Evolutionary conservation across 2,888 invertebrate genomes (phyloP).

Genomic region (Nemotelus nigrinus): DNA sequence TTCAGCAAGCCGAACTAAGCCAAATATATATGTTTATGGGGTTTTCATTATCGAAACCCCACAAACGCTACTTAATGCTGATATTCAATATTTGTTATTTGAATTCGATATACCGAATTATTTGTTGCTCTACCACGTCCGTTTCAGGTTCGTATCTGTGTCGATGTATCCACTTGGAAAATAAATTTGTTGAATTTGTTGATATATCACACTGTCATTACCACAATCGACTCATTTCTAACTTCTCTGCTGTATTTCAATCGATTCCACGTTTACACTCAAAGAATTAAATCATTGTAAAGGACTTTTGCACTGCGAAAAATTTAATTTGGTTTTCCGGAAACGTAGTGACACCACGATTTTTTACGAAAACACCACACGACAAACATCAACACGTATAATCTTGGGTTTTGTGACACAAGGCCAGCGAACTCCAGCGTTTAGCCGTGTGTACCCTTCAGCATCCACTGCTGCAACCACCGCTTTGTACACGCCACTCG

Average conservation of each 20-base stretch:
- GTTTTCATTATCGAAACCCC: neutral
- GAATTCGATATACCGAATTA: slow-evolving; percentile 23
- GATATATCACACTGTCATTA: slow-evolving; percentile 30
- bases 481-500: neutral
- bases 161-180: slow-evolving; percentile 33
- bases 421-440: neutral
- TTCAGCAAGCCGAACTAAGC: neutral
- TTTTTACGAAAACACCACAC: neutral
- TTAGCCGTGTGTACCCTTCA: too few relatives aligned
- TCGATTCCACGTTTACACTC: neutral
- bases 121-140: slow-evolving; percentile 11
- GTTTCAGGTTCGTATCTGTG: slow-evolving; percentile 2
- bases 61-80: slow-evolving; percentile 15
- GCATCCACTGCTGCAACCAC: neutral
- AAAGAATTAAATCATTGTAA: neutral
- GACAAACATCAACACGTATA: neutral
- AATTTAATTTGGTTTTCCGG: neutral
- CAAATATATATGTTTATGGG: neutral
- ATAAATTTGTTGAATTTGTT: neutral
- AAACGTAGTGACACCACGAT: neutral
- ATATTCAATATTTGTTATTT: slow-evolving; percentile 23
- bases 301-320: neutral
- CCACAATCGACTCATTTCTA: slow-evolving; percentile 10
- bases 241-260: slow-evolving; percentile 3
- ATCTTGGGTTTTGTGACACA: neutral